Evolutionary conservation across 2,888 invertebrate genomes (phyloP).

Genomic region (Cryptocephalus moraei): DNA sequence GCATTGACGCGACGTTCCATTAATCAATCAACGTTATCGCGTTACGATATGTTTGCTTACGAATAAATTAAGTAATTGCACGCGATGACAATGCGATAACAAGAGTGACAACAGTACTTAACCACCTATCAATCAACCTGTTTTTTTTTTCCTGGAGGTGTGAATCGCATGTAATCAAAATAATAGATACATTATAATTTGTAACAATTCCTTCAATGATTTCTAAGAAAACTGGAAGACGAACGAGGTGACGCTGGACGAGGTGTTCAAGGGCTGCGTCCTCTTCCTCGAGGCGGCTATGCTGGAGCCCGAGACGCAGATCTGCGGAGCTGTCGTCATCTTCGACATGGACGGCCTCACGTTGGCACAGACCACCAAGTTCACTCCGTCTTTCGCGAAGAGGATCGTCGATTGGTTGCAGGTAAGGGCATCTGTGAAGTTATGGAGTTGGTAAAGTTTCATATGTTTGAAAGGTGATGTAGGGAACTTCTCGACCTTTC

Average conservation of each 20-base stretch:
- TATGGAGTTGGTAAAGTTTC: too few species aligned
- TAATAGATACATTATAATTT: neutral
- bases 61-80: too few species aligned
- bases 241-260: constrained; percentile 65
- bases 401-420: constrained; percentile 77
- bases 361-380: constrained; percentile 74
- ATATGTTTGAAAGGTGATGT: too few species aligned
- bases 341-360: constrained; percentile 80
- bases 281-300: constrained; percentile 73
- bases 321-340: constrained; percentile 68
- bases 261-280: constrained; percentile 75
- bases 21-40: too few species aligned
- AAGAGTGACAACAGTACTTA: too few species aligned
- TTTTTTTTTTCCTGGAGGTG: too few species aligned
- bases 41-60: too few species aligned
- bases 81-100: too few species aligned
- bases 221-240: constrained; percentile 70
- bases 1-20: too few species aligned
- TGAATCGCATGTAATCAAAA: too few species aligned
- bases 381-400: constrained; percentile 76
- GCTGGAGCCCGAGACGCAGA: constrained; percentile 66
- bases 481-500: too few species aligned
- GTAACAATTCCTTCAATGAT: neutral
- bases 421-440: constrained; percentile 38
- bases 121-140: too few species aligned